Evolutionary conservation across 2,888 invertebrate species (phyloP), one percentile per base, ranked within the genome.

Genomic region (Muscina levida): DNA sequence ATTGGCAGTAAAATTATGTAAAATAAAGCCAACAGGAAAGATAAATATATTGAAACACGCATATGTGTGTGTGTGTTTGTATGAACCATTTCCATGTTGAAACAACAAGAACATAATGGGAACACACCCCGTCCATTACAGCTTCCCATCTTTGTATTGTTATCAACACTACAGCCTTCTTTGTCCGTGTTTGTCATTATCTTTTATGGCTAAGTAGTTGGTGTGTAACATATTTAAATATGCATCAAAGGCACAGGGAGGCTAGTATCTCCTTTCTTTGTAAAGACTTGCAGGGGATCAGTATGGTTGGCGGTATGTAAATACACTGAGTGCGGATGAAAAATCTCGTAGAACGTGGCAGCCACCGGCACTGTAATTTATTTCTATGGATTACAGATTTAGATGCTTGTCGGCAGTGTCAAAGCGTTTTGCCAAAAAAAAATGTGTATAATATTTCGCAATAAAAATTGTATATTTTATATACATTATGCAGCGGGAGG

Each of bases 211-310:
- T 31, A 31, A 31, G 31, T 31, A 31, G 4, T 62, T 22, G 22
- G 42, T 42, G 17, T 62, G 62, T 62, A 62, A 62, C 62, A 62
- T 22, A 62, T 42, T 42, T 62, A 62, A 62, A 62, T 59, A 59
- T 11, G 42, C 62, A 59, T 59, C 59, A 59, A 59, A 59, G 37
- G n/a, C n/a, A n/a, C n/a, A n/a, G n/a, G n/a, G n/a, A n/a, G n/a
- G 17, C 24, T 22, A 13, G 57, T 37, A n/a, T 59, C 59, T 59
- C 17, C 39, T 57, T 5, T 22, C 24, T 22, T 19, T 48, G 48
- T 46, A 46, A 46, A 15, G 46, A 46, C 11, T 15, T 46, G 46
- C 15, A 15, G 46, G n/a, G n/a, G n/a, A n/a, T n/a, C n/a, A n/a
- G n/a, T n/a, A n/a, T n/a, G n/a, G n/a, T n/a, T n/a, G n/a, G n/a